These are phyloP conservation scores for Cyclargus thomasi DNA, from an alignment of 1,140 invertebrate species.

Conservation along the genomic window DNA sequence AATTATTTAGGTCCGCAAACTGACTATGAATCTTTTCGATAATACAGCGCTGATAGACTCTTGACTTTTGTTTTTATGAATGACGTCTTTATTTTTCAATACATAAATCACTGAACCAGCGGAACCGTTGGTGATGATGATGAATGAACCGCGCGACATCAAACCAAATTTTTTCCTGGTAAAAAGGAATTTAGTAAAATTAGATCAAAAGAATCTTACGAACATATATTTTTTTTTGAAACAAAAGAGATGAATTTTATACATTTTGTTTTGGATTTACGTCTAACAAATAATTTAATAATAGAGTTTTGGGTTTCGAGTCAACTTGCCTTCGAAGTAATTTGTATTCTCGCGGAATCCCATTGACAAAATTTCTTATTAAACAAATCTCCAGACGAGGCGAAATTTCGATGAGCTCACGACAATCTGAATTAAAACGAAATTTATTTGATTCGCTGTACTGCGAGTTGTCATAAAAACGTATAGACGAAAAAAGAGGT, in stretches of 20 bases:
- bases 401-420: slow-evolving; percentile 23
- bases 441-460: slow-evolving; percentile 9
- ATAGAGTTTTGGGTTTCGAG: slow-evolving; percentile 11
- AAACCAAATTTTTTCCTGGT: no score
- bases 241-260: slow-evolving; percentile 4
- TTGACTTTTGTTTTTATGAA: no score
- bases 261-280: slow-evolving; percentile 6
- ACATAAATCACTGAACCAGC: no score
- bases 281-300: slow-evolving; percentile 7
- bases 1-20: no score
- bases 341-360: slow-evolving; percentile 16
- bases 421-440: slow-evolving; percentile 4
- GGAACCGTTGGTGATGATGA: no score
- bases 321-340: slow-evolving; percentile 10
- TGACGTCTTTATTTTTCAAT: no score
- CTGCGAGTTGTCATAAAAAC: no score
- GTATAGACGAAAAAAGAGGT: no score
- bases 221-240: background rate
- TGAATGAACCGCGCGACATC: no score
- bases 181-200: no score
- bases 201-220: background rate
- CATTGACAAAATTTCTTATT: slow-evolving; percentile 19
- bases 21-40: no score
- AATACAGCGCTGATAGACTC: no score
- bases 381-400: slow-evolving; percentile 18